A percentile compares a stretch with the other conserved stretches of the same genome.
Evolutionary conservation across 2,113 vertebrate species (phyloP).

Genomic region (Peromyscus maniculatus): DNA sequence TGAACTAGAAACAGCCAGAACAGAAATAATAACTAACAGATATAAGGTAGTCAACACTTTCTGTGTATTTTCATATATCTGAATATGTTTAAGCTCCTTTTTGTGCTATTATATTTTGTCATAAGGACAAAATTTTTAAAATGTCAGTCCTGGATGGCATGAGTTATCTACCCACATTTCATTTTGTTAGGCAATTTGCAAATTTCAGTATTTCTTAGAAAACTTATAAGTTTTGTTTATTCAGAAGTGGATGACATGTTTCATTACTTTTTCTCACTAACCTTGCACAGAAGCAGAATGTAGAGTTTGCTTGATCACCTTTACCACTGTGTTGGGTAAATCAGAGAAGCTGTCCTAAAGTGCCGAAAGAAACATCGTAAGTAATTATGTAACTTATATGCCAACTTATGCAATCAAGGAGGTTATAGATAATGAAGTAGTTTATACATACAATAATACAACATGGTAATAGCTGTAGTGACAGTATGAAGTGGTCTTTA

Average conservation of each 20-base stretch:
- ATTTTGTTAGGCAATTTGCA: neutral
- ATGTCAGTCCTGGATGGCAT: neutral
- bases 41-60: neutral
- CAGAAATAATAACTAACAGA: conserved; percentile 16
- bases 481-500: rapidly evolving
- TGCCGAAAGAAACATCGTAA: neutral
- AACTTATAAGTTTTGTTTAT: neutral
- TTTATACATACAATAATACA: neutral
- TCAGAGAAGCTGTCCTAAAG: neutral
- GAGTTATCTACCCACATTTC: neutral
- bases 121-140: neutral
- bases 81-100: neutral
- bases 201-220: neutral
- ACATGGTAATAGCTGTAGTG: neutral
- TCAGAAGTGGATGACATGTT: neutral
- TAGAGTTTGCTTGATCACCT: neutral
- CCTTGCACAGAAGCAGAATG: neutral
- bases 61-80: neutral
- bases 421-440: neutral
- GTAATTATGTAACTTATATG: neutral
- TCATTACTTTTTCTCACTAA: neutral
- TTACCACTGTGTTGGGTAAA: neutral
- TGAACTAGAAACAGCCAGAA: neutral
- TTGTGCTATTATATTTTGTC: neutral
- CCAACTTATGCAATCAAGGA: neutral